Base-by-base conservation (phyloP, 2,888 invertebrate species). In the Hydrotaea diabolus region DNA sequence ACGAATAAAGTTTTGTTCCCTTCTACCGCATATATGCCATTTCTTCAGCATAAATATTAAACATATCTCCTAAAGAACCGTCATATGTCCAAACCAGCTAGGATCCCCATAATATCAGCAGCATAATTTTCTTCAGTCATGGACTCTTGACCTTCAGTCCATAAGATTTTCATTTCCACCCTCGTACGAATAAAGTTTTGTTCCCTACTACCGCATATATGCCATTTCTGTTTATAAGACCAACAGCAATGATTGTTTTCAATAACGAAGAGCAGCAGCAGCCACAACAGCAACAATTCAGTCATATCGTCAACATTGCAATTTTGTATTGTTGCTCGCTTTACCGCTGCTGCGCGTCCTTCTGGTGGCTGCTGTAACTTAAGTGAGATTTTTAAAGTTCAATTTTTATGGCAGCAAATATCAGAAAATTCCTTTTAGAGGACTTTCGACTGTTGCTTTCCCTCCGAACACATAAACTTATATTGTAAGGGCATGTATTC, bases 181-280 rank as follows among this genome's bases (percentile, higher is more conserved):
- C 31, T 31, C 31, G 31, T 31, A 31, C 31, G 7, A 53, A 15
- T n/a, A n/a, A 5, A 19, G 1, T 57, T 23, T 23, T 21, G 17
- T 4, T 11, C 21, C 9, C 21, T 57, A 8, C 17, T 8, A 57
- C 55, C 8, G 31, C n/a, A n/a, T 31, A 31, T 31, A 31, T 62
- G 31, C 62, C 31, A 62, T 62, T 62, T 31, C 62, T 31, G 62
- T n/a, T n/a, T n/a, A 31, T 11, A 31, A 31, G 49, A 1, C 15
- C 49, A 62, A n/a, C 31, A 62, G 31, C 62, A 31, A 62, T 62
- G 62, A 62, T 62, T 62, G 62, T 31, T 62, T 31, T n/a, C 62
- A 62, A 62, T 62, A 62, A 62, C 9, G 31, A 62, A n/a, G 5
- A 62, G 7, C 23, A 62, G 31, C n/a, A 62, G 15, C 15, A 59